phyloP scores from a whole-genome alignment of 2,113 vertebrate genomes.

The Centropristis striata region DNA sequence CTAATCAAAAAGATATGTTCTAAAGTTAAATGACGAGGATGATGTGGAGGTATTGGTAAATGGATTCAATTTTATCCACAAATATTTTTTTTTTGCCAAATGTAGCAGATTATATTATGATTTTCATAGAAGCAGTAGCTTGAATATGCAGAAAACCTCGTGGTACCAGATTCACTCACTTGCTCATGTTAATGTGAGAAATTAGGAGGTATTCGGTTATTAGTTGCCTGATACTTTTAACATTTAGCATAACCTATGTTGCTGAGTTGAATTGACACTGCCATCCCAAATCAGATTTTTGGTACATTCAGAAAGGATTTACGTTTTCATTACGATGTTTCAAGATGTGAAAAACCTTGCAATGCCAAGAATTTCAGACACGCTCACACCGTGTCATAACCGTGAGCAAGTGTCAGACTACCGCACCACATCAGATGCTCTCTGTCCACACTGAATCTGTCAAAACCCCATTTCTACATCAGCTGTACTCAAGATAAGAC shows the following conservation, averaged over 20 bases:
- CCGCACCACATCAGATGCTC: too few relatives aligned
- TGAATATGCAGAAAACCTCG: neutral
- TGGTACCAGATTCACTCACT: neutral
- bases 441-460: too few relatives aligned
- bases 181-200: neutral
- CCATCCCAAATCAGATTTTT: neutral
- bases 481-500: too few relatives aligned
- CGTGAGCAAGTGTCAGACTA: too few relatives aligned
- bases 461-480: too few relatives aligned
- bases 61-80: neutral
- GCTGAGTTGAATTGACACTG: neutral
- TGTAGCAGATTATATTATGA: neutral
- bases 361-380: neutral
- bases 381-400: too few relatives aligned
- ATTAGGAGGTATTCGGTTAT: neutral
- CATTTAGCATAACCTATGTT: too few relatives aligned
- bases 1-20: constrained; percentile 6
- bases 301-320: neutral
- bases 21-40: neutral
- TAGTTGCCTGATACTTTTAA: neutral
- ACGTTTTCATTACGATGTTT: neutral
- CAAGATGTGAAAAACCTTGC: neutral
- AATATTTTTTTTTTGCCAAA: neutral
- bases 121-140: neutral
- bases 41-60: neutral